Base-by-base conservation (phyloP, 2,888 invertebrate species). In the Maniola hyperantus region DNA sequence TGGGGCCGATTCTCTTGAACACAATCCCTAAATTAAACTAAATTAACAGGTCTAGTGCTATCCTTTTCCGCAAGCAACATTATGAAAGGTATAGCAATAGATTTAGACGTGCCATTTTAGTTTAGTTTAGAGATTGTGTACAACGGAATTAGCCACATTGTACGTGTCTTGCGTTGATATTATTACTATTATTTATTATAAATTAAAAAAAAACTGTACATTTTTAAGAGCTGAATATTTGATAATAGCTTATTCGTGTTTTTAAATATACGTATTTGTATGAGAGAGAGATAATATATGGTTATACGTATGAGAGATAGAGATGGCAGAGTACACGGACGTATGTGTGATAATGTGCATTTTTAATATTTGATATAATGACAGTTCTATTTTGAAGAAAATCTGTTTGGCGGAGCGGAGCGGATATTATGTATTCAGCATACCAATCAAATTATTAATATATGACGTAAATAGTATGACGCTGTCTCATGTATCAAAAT, bases 101-200 rank as follows among this genome's bases (percentile, higher is more conserved):
- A n/a, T n/a, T n/a, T n/a, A n/a, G n/a, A n/a, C n/a, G n/a, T n/a
- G n/a, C n/a, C n/a, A n/a, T n/a, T n/a, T n/a, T n/a, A n/a, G n/a
- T n/a, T n/a, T n/a, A n/a, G n/a, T n/a, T n/a, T n/a, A n/a, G n/a
- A n/a, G n/a, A n/a, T n/a, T n/a, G n/a, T n/a, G n/a, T n/a, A n/a
- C n/a, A n/a, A n/a, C n/a, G n/a, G n/a, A n/a, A n/a, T n/a, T n/a
- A n/a, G n/a, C n/a, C n/a, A n/a, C n/a, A n/a, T n/a, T n/a, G n/a
- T n/a, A 26, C 26, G 26, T 26, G 26, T 55, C 5, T 39, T 18
- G 39, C 55, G 11, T 18, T 18, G 55, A 55, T 39, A 55, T 36
- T 55, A 55, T 26, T 51, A 39, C 1, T 65, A 68, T 68, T 65
- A 68, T 63, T 68, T 63, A 65, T 63, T 65, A 33, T 54, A 39